These are phyloP conservation scores for Sebastes kiyomatsui DNA, from an alignment of 2,797 vertebrate genomes.

Conservation along the genomic window DNA sequence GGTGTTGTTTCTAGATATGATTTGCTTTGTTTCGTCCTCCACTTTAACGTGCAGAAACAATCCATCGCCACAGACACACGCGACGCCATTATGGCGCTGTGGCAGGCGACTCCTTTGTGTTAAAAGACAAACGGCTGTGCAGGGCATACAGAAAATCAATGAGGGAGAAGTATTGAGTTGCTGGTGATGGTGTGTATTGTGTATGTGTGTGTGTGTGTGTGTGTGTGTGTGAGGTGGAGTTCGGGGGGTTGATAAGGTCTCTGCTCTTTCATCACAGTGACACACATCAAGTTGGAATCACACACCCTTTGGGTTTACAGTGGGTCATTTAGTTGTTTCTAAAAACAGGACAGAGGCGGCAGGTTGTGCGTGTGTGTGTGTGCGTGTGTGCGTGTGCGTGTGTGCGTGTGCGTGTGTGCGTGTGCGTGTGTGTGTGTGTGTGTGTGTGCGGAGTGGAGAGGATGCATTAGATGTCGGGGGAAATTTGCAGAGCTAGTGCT, in stretches of 20 bases:
- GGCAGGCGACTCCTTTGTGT: constrained; percentile 69
- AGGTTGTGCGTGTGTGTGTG: background rate
- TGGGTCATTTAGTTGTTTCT: constrained; percentile 47
- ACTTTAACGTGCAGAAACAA: constrained; percentile 19
- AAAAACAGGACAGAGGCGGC: constrained; percentile 18
- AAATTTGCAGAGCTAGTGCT: constrained; percentile 40
- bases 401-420: background rate
- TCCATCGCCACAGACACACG: constrained; percentile 35
- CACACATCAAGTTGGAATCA: constrained; percentile 35
- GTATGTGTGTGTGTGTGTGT: background rate
- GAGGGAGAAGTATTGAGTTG: constrained; percentile 71
- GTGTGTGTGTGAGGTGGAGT: constrained; percentile 3
- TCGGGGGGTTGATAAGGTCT: constrained; percentile 29
- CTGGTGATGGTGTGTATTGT: constrained; percentile 23
- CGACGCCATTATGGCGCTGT: constrained; percentile 28
- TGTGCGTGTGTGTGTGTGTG: background rate
- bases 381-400: background rate
- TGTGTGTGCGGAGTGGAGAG: background rate
- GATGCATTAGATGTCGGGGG: constrained; percentile 41
- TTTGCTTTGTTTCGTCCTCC: constrained; percentile 17
- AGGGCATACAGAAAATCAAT: constrained; percentile 78
- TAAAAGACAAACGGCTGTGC: constrained; percentile 61
- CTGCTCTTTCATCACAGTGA: constrained; percentile 49
- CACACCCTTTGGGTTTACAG: constrained; percentile 33
- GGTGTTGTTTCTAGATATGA: background rate